Evolutionary conservation across 53 echinoderm and acorn worm species (phyloP).

Genomic region (Arbacia lixula): DNA sequence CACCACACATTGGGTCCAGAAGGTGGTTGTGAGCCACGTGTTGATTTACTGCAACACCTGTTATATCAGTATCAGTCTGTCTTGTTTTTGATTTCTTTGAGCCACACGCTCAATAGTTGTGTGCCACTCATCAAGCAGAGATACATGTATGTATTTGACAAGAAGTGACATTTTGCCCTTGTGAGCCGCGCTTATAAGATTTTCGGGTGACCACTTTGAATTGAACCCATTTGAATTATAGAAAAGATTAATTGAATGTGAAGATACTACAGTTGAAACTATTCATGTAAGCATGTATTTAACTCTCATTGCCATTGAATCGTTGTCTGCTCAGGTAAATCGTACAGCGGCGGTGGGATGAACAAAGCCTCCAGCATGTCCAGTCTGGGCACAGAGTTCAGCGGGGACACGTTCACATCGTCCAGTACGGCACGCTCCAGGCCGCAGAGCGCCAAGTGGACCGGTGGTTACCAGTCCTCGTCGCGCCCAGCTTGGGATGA

Average conservation of each 20-base stretch:
- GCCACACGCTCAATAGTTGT: too few species aligned
- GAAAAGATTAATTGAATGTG: background rate
- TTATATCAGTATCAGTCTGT: too few species aligned
- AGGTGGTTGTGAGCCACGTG: too few species aligned
- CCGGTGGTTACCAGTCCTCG: constrained; percentile 59
- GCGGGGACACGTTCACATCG: constrained; percentile 41
- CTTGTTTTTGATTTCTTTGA: too few species aligned
- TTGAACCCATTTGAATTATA: background rate
- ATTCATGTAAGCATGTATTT: background rate
- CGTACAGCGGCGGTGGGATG: constrained; percentile 58
- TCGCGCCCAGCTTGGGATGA: constrained; percentile 87
- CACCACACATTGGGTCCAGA: too few species aligned
- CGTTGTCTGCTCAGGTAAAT: constrained; percentile 55
- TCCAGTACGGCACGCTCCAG: constrained; percentile 62
- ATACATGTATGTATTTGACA: too few species aligned
- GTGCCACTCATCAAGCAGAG: too few species aligned
- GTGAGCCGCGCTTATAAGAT: too few species aligned
- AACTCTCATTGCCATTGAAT: background rate
- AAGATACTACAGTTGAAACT: background rate
- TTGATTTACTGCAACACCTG: too few species aligned
- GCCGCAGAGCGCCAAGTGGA: constrained; percentile 77
- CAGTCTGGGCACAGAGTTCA: constrained; percentile 78
- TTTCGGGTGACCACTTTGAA: background rate
- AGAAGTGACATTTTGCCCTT: too few species aligned
- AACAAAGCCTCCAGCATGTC: constrained; percentile 84